Conservation (phyloP, 2,888 invertebrate species). For the Drosophila multiciliata region DNA sequence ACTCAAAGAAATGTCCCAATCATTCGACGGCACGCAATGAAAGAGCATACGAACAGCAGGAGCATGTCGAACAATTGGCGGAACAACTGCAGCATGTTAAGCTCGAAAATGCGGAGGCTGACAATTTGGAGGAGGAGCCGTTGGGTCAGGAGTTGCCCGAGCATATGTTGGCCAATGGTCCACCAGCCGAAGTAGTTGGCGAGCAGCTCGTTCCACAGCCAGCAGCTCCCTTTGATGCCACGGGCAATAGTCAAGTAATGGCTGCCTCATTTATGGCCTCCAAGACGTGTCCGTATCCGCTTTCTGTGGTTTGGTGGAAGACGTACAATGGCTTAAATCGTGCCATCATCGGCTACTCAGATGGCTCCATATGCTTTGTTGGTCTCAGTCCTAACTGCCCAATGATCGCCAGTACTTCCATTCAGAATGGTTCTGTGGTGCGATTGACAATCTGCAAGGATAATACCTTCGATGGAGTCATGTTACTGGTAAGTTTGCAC, state of each 20-base stretch:
- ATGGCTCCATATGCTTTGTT: constrained; percentile 86
- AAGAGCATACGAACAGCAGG: constrained; percentile 18
- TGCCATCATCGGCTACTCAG: constrained; percentile 89
- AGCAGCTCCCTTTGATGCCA: constrained; percentile 54
- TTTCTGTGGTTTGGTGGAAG: constrained; percentile 91
- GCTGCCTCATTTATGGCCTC: constrained; percentile 84
- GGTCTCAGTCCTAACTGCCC: constrained; percentile 85
- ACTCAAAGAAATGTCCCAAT: constrained; percentile 84
- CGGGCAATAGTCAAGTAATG: constrained; percentile 81
- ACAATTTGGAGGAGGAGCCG: constrained; percentile 55
- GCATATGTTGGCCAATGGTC: constrained; percentile 72
- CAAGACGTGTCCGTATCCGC: constrained; percentile 86
- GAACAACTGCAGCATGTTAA: constrained; percentile 41
- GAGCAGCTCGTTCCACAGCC: constrained; percentile 37
- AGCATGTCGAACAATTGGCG: constrained; percentile 45
- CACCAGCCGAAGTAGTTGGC: constrained; percentile 5
- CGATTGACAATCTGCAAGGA: constrained; percentile 88
- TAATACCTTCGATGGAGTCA: constrained; percentile 87
- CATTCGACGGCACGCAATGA: constrained; percentile 56
- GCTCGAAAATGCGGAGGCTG: constrained; percentile 38
- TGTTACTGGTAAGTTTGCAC: constrained; percentile 85
- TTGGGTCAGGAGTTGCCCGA: constrained; percentile 81
- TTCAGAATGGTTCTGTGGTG: constrained; percentile 84
- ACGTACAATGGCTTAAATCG: constrained; percentile 89
- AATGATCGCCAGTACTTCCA: constrained; percentile 84